phyloP scores from a whole-genome alignment of 2,113 vertebrate species.

The Raja brachyura region DNA sequence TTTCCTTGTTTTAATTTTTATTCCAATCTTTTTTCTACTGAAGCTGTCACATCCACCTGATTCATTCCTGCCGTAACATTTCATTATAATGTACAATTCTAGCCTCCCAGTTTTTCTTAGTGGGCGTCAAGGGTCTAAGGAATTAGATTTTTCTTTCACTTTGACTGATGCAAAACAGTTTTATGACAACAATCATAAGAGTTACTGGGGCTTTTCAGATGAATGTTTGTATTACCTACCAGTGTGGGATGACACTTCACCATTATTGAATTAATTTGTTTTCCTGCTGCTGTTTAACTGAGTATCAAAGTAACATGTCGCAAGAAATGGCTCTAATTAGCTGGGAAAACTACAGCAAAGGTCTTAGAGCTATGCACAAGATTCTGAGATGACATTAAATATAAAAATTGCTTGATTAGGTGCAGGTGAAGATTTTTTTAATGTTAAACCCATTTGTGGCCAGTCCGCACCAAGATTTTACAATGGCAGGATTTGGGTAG shows the following conservation, averaged over 20 bases:
- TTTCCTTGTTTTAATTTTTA: conserved; percentile 21
- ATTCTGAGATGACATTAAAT: neutral
- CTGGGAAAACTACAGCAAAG: neutral
- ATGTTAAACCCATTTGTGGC: no score
- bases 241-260: conserved; percentile 24
- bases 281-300: conserved; percentile 29
- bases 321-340: conserved; percentile 24
- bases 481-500: no score
- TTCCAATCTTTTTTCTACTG: neutral
- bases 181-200: conserved; percentile 30
- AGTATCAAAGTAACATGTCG: conserved; percentile 6
- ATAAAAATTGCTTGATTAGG: neutral
- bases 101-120: conserved; percentile 3
- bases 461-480: no score
- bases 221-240: conserved; percentile 23
- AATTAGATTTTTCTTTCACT: conserved; percentile 34
- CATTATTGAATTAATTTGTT: conserved; percentile 33
- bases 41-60: conserved; percentile 3
- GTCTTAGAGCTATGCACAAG: neutral
- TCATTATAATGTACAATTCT: conserved; percentile 24
- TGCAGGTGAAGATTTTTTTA: no score
- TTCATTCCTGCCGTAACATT: conserved; percentile 31
- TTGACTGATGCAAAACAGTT: conserved; percentile 28
- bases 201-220: conserved; percentile 37
- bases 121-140: neutral